Percentiles rank a stretch among this genome's conserved stretches.
Evolutionary conservation across 2,888 invertebrate species (phyloP).

Genomic region (Leptinotarsa juncta): DNA sequence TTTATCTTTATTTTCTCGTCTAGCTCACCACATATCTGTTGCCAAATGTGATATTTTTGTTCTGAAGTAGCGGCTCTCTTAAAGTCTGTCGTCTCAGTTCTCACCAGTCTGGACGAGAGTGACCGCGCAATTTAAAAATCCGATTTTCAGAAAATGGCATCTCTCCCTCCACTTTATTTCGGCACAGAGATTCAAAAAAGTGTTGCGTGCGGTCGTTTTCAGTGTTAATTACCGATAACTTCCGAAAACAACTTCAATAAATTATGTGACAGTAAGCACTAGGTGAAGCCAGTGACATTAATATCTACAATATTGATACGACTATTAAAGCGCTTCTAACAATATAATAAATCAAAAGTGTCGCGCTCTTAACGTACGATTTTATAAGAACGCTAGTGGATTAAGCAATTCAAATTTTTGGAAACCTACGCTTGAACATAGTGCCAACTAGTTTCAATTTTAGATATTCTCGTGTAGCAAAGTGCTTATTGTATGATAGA

Average conservation of each 20-base stretch:
- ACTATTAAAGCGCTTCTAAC: conserved; percentile 17
- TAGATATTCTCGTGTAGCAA: conserved; percentile 49
- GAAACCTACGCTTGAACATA: conserved; percentile 49
- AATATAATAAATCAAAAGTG: conserved; percentile 28
- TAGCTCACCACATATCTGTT: conserved; percentile 63
- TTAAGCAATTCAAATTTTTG: conserved; percentile 46
- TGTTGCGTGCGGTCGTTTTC: conserved; percentile 1
- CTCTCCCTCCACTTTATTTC: conserved; percentile 23
- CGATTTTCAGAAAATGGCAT: conserved; percentile 37
- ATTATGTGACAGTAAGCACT: conserved; percentile 42
- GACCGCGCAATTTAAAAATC: conserved; percentile 49
- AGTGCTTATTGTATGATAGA: conserved; percentile 49
- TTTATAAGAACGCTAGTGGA: conserved; percentile 29
- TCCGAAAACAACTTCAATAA: conserved; percentile 24
- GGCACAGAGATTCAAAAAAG: conserved; percentile 3
- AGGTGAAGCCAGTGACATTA: conserved; percentile 38
- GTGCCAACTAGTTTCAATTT: conserved; percentile 53
- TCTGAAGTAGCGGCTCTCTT: conserved; percentile 59
- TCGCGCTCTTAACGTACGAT: conserved; percentile 25
- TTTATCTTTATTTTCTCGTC: conserved; percentile 64
- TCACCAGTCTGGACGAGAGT: conserved; percentile 60
- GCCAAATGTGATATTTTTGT: conserved; percentile 68
- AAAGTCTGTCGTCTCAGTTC: conserved; percentile 61
- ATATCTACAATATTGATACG: conserved; percentile 22
- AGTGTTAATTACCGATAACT: conserved; percentile 23